Evolutionary conservation across 30 jellyfish, hydroid and myxozoan genomes (phyloP).

Genomic region (Hydra vulgaris): DNA sequence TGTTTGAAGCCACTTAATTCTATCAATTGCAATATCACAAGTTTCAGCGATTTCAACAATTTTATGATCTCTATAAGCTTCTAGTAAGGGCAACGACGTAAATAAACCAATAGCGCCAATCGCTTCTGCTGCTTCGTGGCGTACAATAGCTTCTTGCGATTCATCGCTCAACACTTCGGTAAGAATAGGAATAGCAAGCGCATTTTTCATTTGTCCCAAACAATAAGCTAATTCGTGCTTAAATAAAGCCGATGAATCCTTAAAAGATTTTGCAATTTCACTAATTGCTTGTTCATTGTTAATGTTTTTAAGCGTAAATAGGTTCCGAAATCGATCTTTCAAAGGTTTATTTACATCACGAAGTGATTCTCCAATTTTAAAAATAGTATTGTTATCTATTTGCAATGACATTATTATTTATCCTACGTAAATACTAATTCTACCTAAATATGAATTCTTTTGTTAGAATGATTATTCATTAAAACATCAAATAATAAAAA

Average conservation of each 20-base stretch:
- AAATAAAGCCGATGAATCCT: slow-evolving; percentile 83
- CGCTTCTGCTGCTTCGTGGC: slow-evolving; percentile 99
- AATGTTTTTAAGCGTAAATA: slow-evolving; percentile 62
- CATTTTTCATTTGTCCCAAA: slow-evolving; percentile 96
- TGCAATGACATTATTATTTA: background rate
- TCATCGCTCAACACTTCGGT: slow-evolving; percentile 44
- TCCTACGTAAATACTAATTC: no score
- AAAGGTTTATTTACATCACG: slow-evolving; percentile 39
- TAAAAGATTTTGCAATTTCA: slow-evolving; percentile 48
- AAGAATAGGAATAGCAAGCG: slow-evolving; percentile 41
- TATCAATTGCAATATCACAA: slow-evolving; percentile 68
- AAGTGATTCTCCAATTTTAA: slow-evolving; percentile 38
- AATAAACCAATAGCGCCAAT: slow-evolving; percentile 88
- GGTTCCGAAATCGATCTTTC: slow-evolving; percentile 74
- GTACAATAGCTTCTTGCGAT: slow-evolving; percentile 75
- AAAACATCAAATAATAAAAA: no score
- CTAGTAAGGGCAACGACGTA: slow-evolving; percentile 29
- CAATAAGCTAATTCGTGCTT: slow-evolving; percentile 98
- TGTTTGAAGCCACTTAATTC: slow-evolving; percentile 64
- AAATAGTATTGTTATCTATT: slow-evolving; percentile 10
- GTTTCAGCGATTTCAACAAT: slow-evolving; percentile 93
- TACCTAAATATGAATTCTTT: no score
- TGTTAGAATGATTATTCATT: no score
- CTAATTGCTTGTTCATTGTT: slow-evolving; percentile 53
- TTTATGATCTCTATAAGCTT: slow-evolving; percentile 38